phyloP scores from a whole-genome alignment of 2,797 vertebrate genomes.

The Trachops cirrhosus region DNA sequence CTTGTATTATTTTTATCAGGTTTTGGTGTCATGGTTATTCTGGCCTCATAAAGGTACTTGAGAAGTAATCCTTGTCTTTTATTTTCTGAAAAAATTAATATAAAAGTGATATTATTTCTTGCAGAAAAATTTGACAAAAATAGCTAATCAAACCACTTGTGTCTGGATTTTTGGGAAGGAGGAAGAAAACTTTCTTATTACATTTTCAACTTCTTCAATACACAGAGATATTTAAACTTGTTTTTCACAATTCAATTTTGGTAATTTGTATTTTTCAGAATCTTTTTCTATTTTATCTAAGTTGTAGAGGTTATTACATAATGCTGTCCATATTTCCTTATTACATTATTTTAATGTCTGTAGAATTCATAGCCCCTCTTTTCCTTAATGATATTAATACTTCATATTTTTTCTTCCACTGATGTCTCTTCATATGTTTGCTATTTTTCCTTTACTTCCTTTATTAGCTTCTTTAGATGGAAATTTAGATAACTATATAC shows the following conservation, averaged over 20 bases:
- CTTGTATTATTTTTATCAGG: too few species aligned
- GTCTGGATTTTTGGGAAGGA: neutral
- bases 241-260: neutral
- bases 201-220: neutral
- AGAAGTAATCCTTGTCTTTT: neutral
- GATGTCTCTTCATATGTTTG: neutral
- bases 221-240: neutral
- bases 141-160: neutral
- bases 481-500: neutral
- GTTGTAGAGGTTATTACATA: neutral
- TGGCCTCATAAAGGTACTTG: neutral
- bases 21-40: neutral
- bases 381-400: neutral
- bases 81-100: neutral
- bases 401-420: neutral
- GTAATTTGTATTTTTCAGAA: slow-evolving; percentile 13
- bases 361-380: neutral
- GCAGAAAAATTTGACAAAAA: neutral
- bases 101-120: neutral
- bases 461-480: neutral
- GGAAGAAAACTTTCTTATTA: neutral
- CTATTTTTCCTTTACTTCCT: neutral
- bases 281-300: neutral
- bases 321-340: neutral
- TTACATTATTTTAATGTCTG: neutral